Conservation (phyloP, 2,113 vertebrate species). For the Pseudopodoces humilis region DNA sequence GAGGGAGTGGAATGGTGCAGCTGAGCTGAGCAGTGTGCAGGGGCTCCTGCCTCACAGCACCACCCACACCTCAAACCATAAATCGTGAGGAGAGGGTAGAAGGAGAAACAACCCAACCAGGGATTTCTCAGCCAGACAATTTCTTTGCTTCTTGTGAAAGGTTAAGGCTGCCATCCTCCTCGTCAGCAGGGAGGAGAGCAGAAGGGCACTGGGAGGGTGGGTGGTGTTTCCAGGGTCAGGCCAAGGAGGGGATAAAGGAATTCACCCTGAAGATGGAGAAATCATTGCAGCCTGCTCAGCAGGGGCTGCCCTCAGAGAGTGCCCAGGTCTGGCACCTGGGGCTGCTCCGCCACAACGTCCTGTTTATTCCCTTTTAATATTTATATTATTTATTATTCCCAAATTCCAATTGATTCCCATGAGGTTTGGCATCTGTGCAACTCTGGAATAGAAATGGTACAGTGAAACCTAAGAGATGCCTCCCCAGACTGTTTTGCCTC, state of each 20-base stretch:
- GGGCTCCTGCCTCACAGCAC: neutral
- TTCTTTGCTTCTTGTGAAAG: neutral
- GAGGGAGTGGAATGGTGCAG: neutral
- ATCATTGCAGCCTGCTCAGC: neutral
- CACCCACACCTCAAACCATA: neutral
- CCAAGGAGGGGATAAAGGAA: neutral
- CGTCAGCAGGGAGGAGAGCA: neutral
- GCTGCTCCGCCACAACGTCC: neutral
- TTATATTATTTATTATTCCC: too few species aligned
- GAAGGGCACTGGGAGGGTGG: neutral
- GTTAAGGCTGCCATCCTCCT: neutral
- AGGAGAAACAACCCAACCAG: neutral
- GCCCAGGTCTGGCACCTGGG: neutral
- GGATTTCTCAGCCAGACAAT: neutral
- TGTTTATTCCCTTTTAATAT: neutral
- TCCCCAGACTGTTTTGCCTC: neutral
- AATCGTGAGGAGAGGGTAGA: neutral
- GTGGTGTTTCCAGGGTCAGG: neutral
- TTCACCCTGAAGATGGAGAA: neutral
- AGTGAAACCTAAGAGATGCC: neutral
- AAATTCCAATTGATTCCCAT: neutral
- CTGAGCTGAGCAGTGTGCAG: neutral
- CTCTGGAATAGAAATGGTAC: neutral
- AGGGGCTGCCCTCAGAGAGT: neutral
- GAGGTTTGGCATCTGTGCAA: neutral